Evolutionary conservation across 2,113 vertebrate genomes (phyloP), one percentile per base, ranked within the genome.

Genomic region (Leptodactylus fuscus): DNA sequence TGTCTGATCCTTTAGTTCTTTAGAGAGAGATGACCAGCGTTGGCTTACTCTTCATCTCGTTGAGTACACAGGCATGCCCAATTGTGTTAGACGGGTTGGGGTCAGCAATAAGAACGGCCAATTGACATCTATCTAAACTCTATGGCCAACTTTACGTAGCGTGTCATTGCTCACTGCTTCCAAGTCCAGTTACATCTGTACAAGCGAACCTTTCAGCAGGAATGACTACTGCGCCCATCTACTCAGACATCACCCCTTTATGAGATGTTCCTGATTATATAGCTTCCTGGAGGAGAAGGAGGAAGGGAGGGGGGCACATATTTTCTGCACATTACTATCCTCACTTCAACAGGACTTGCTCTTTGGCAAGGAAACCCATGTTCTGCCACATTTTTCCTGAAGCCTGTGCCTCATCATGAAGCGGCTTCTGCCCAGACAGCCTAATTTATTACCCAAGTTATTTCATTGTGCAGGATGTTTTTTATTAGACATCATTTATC

Each of bases 361-460:
- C 81, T 49, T 38, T 82, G 81, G 65, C 48, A 36, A 4, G 29
- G 41, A 70, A 55, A 53, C 9, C 27, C 44, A 22, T 29, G 24
- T 70, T 60, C 70, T 83, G 48, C 81, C 70, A 73, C 51, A 44
- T 44, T 60, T 9, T 69, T 24, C 80, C 71, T 46, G 55, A 46
- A 44, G 13, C 60, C 49, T 83, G 69, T 32, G n/a, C 67, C 69
- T 75, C 73, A 51, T 65, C 27, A 27, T 20, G 6, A 62, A 75
- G 48, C 58, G 62, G 53, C 41, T 77, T n/a, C 24, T 65, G 20
- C 44, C 24, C 16, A 10, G 38, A 85, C 15, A 49, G 24, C n/a
- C 18, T 78, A 12, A 53, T 78, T 85, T 78, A 67, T 55, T 53
- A 53, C 44, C 32, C 2, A 44, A 41, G 81, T 70, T 71, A 82